phyloP scores from a whole-genome alignment of 2,797 vertebrate species.

The Clarias pachynema region DNA sequence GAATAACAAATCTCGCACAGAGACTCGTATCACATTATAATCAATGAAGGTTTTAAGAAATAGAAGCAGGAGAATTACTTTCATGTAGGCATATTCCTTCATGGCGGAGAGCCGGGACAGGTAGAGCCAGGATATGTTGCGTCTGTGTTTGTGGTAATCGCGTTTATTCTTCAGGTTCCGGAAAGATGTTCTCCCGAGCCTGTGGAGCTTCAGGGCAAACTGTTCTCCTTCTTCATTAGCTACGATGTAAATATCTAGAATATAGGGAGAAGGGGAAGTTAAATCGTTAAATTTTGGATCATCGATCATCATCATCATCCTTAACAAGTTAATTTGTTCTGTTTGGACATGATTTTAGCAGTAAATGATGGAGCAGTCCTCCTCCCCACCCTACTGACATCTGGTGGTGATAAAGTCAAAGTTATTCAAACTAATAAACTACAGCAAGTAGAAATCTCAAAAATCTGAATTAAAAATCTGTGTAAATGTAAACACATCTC shows the following conservation, averaged over 20 bases:
- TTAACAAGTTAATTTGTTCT: not conserved
- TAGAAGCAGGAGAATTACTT: slow-evolving; percentile 67
- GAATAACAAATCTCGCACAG: not conserved
- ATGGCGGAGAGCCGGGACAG: slow-evolving; percentile 93
- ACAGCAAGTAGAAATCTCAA: not conserved
- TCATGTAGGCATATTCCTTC: slow-evolving; percentile 99
- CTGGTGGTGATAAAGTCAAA: not conserved
- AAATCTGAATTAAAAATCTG: no score
- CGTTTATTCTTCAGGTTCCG: slow-evolving; percentile 95
- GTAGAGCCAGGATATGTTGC: slow-evolving; percentile 95
- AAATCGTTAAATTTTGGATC: no score
- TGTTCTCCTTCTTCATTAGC: slow-evolving; percentile 86
- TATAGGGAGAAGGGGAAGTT: no score
- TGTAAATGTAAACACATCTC: not conserved
- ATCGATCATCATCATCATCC: not conserved
- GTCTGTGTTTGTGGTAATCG: slow-evolving; percentile 96
- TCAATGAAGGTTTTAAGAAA: not conserved
- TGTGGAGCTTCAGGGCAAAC: slow-evolving; percentile 91
- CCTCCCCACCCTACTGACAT: no score
- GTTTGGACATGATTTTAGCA: not conserved
- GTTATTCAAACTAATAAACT: not conserved
- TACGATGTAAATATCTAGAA: slow-evolving; percentile 93
- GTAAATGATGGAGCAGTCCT: not conserved
- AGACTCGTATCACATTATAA: not conserved
- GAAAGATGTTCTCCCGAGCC: slow-evolving; percentile 93